Evolutionary conservation across 35 echinoderm and acorn worm genomes (phyloP), one percentile per base, ranked within the genome.

Genomic region (Chiridota heheva): DNA sequence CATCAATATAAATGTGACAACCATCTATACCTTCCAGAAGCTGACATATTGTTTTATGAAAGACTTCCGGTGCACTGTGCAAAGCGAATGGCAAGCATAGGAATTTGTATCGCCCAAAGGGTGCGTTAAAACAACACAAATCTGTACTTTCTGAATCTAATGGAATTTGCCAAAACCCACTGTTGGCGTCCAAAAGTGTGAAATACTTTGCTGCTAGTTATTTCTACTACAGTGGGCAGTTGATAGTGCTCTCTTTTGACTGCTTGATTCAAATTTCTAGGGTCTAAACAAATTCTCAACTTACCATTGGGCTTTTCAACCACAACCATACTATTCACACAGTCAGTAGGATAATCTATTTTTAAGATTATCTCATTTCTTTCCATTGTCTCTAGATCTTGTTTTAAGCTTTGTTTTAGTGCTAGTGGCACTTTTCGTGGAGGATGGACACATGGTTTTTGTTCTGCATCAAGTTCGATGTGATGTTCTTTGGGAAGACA

Each of bases 261-360:
- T 10, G 77, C 84, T 45, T 93, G 30, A 58, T 93, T 88, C 33
- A 92, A 56, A 26, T 92, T 70, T 30, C 79, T 75, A 1, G 90
- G 90, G 57, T 93, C 84, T 5, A 93, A 40, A 64, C 84, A 93
- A 33, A 93, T 34, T 58, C 85, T 93, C 38, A 93, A 60, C 26
- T 59, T 76, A 53, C 70, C 82, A 82, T 91, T 82, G 22, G 76
- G 67, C 78, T 87, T 92, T 67, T 86, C 76, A 30, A 57, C 65
- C 0, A 82, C 38, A 10, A 92, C 90, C 55, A 92, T 69, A 40
- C 37, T 76, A 33, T 82, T 69, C 3, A 87, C 90, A 83, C 90
- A 92, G 67, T 86, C 90, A 20, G 90, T 92, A 6, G 83, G 89
- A 27, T 80, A 39, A 46, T 70, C 48, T 5, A 91, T 82, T 65